phyloP scores from a whole-genome alignment of 2,113 vertebrate genomes.

The Mesembrinibis cayennensis region DNA sequence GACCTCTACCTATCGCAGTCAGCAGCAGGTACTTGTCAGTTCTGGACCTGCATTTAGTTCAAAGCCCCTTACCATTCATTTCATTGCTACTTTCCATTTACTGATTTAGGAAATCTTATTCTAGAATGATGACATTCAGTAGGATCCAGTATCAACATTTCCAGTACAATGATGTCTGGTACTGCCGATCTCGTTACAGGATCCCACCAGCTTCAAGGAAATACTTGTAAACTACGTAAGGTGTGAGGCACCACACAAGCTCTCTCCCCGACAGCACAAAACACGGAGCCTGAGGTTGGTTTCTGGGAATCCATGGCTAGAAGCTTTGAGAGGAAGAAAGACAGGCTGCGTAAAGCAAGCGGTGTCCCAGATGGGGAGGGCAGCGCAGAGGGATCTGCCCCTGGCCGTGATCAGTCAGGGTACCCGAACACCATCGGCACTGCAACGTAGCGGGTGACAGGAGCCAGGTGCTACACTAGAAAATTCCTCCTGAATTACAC shows the following conservation, averaged over 20 bases:
- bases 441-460: neutral
- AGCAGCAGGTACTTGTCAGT: neutral
- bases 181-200: neutral
- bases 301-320: neutral
- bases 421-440: neutral
- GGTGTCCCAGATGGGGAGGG: neutral
- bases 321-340: neutral
- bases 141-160: neutral
- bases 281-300: accelerated
- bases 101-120: neutral
- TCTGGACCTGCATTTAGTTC: neutral
- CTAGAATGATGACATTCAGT: neutral
- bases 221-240: neutral
- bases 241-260: neutral
- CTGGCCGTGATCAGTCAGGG: accelerated
- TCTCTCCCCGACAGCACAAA: neutral
- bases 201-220: neutral
- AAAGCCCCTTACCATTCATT: neutral
- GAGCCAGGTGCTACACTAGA: neutral
- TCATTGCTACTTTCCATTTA: neutral
- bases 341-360: neutral
- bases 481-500: neutral
- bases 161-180: neutral
- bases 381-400: neutral
- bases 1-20: neutral